A percentile compares a stretch with the other conserved stretches of the same genome.
These are phyloP conservation scores for Lissocephala sabroskyi DNA, from an alignment of 2,888 invertebrate genomes.

Conservation along the genomic window DNA sequence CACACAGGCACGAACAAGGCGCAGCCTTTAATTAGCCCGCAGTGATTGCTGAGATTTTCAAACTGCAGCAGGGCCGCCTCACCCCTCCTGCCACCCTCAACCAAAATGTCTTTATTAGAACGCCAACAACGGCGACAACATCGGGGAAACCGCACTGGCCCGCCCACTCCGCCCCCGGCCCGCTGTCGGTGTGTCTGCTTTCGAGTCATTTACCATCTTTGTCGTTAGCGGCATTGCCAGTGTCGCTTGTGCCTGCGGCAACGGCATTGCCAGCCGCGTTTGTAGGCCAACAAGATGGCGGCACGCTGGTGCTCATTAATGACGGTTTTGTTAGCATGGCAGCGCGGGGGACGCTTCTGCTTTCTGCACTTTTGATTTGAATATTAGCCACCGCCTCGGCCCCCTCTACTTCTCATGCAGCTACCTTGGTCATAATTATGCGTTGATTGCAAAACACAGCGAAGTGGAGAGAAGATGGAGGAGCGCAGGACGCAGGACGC, in stretches of 20 bases:
- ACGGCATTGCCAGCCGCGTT: conserved; percentile 11
- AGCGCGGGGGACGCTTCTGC: not conserved
- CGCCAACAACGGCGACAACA: no score
- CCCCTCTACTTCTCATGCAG: not conserved
- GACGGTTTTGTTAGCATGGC: conserved; percentile 17
- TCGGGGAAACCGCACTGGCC: no score
- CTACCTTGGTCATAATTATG: conserved; percentile 1
- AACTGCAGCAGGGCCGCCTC: no score
- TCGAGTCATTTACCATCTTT: not conserved
- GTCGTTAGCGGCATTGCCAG: not conserved
- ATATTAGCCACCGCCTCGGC: conserved; percentile 8
- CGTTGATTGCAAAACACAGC: not conserved
- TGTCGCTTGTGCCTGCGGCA: not conserved
- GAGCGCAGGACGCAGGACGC: conserved; percentile 36
- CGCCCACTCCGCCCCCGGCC: no score
- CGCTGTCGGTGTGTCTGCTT: conserved; percentile 27
- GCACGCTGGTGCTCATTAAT: conserved; percentile 48
- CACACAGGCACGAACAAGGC: no score
- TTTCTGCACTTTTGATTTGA: conserved; percentile 2
- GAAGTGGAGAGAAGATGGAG: no score
- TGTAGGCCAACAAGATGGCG: conserved; percentile 27
- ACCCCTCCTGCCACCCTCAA: no score
- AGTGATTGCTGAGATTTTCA: no score
- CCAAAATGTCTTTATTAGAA: conserved; percentile 47
- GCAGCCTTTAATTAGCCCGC: no score